Base-by-base conservation (phyloP, 1,140 invertebrate genomes). In the Lasaia peninsularis region DNA sequence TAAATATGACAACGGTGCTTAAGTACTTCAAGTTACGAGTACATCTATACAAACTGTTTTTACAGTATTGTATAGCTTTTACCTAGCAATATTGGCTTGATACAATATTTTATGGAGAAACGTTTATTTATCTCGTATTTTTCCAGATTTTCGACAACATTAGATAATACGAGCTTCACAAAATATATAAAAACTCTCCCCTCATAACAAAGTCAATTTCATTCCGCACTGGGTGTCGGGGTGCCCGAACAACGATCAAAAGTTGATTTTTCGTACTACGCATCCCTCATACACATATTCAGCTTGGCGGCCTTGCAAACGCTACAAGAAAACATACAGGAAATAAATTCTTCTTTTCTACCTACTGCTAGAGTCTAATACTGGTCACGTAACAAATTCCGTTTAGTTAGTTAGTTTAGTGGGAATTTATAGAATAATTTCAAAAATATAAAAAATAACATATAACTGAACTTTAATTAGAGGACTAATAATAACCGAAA, bases 241-340 rank as follows among this genome's bases (percentile, higher is more conserved):
- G 14, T 16, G 7, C 35, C 35, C 35, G 35, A 40, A 69, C 68
- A 56, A 50, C 66, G 67, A 78, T 78, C 71, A 71, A 58, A 55
- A 75, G 75, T 80, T 80, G 77, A 78, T 80, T 78, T 80, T 80
- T 74, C 68, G 65, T 72, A 80, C 78, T 72, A 78, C 71, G 56
- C 54, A 71, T 58, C 62, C 58, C 59, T 61, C 64, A 67, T 69
- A 76, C 75, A 74, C 71, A 78, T 75, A 78, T 78, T 78, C 77
- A 74, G 58, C 65, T 62, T 16, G 52, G 67, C 62, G 62, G 59
- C 69, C 65, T 69, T 65, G 67, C 52, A 57, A 54, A 52, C 58
- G 55, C 57, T 33, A 58, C 52, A 49, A 44, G 54, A 52, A 59
- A 57, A 69, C 52, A 73, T 52, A 73, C 65, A 63, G 31, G 28